Conservation (phyloP, 2,113 vertebrate species). For the Gymnobelideus leadbeateri region DNA sequence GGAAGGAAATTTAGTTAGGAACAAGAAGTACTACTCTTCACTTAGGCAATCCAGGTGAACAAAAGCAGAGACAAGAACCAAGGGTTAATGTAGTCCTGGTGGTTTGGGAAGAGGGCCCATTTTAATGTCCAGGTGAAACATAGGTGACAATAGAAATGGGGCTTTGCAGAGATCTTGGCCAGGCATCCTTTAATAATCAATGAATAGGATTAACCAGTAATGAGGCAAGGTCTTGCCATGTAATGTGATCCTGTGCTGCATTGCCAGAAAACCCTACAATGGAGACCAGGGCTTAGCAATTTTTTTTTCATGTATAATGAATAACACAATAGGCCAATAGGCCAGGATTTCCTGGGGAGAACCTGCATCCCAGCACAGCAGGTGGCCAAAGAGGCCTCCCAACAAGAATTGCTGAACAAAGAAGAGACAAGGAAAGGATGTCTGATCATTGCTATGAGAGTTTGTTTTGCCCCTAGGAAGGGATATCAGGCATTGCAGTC, state of each 20-base stretch:
- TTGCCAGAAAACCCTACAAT: conserved; percentile 79
- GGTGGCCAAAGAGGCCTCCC: conserved; percentile 32
- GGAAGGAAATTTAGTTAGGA: neutral
- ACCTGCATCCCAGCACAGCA: conserved; percentile 69
- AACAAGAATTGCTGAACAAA: conserved; percentile 1
- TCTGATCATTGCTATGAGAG: conserved; percentile 64
- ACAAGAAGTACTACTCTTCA: neutral
- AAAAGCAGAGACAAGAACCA: neutral
- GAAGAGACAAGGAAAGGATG: conserved; percentile 48
- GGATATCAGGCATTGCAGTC: conserved; percentile 42
- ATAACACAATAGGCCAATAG: conserved; percentile 71
- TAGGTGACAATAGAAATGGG: conserved; percentile 47
- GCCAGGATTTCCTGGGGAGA: conserved; percentile 68
- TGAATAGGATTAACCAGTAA: conserved; percentile 75
- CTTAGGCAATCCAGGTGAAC: neutral
- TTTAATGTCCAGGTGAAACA: conserved; percentile 33
- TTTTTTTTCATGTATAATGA: conserved; percentile 81
- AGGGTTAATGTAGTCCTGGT: neutral
- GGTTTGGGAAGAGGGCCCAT: conserved; percentile 33
- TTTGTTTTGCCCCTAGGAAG: conserved; percentile 22
- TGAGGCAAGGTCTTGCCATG: conserved; percentile 75
- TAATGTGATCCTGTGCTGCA: conserved; percentile 78
- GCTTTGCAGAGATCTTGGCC: conserved; percentile 73
- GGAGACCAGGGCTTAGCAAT: conserved; percentile 62
- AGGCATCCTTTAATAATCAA: conserved; percentile 80